Base-by-base conservation (phyloP, 2,888 invertebrate genomes). In the Napeogenes sylphis region DNA sequence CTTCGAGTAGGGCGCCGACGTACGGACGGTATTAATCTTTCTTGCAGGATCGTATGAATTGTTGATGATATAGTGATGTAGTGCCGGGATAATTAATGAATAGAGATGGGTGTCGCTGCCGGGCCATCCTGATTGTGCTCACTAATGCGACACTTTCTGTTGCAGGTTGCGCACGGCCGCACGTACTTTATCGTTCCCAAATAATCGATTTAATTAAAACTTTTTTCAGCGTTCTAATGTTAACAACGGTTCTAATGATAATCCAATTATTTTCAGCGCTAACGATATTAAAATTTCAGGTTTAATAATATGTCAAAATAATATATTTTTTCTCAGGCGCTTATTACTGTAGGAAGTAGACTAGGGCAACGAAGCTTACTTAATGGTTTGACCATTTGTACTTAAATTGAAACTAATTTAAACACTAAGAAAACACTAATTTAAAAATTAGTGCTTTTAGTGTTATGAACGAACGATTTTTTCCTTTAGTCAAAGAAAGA, bases 181-280 rank as follows among this genome's bases (percentile, higher is more conserved):
- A 72, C 70, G 71, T 72, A 74, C 76, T 67, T 12, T 56, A 67
- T 66, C 66, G 68, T 68, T 68, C 66, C 67, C 66, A 70, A 73
- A 75, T 76, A 65, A 75, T 76, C 74, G 80, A 73, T 66, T 69
- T 78, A 74, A 75, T 74, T 46, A 62, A 30, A 68, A 66, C 58
- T 75, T 75, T 79, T 85, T 87, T 84, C 87, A 87, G 86, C 80
- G 71, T 71, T 74, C 77, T 74, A 75, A 68, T 76, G 75, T 78
- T 84, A 55, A 61, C 56, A 55, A 61, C 56, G 56, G 32, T 61
- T 55, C 47, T 54, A 62, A 61, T 62, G 58, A 60, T 63, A 77
- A 81, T 74, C 67, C 69, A 73, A 83, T 86, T 85, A 80, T 85
- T 88, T 89, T 87, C 88, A 89, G 88, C 79, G 79, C 77, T 87